Conservation (phyloP, 1,140 invertebrate species). For the Leptinotarsa lineolata region DNA sequence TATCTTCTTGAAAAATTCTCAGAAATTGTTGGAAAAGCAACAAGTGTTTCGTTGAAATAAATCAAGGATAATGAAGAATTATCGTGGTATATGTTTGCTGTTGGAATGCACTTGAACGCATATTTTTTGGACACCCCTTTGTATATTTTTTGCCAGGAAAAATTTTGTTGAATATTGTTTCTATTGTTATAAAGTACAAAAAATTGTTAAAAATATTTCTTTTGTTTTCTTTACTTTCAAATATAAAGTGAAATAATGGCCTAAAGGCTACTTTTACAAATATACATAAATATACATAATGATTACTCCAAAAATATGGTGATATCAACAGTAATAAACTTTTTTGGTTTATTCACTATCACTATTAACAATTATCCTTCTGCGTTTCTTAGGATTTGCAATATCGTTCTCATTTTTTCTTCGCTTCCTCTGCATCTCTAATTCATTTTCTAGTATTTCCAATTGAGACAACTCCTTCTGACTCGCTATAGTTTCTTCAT, state of each 20-base stretch:
- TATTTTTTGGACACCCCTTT: too few relatives aligned
- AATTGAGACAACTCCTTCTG: constrained; percentile 43
- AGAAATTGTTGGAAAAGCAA: too few relatives aligned
- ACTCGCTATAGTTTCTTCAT: constrained; percentile 37
- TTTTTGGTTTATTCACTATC: constrained; percentile 39
- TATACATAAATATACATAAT: constrained; percentile 7
- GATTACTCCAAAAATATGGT: not conserved
- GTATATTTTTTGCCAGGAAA: constrained; percentile 20
- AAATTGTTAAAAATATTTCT: constrained; percentile 21
- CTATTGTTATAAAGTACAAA: constrained; percentile 36
- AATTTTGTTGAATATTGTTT: constrained; percentile 37
- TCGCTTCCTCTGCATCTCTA: constrained; percentile 42
- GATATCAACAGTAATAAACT: not conserved
- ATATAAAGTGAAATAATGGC: not conserved
- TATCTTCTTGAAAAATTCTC: too few relatives aligned
- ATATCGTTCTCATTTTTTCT: constrained; percentile 32
- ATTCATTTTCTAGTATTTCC: constrained; percentile 46
- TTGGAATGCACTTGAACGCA: too few relatives aligned
- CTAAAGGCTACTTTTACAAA: not conserved
- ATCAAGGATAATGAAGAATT: not conserved
- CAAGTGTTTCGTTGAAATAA: too few relatives aligned
- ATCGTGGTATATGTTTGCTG: not conserved
- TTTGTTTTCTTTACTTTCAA: constrained; percentile 15
- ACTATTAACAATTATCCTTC: constrained; percentile 36
- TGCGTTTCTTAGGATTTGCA: constrained; percentile 33